A percentile compares a stretch with the other conserved stretches of the same genome.
Conservation (phyloP, 2,888 invertebrate genomes). For the Gisinianus flammeolus region DNA sequence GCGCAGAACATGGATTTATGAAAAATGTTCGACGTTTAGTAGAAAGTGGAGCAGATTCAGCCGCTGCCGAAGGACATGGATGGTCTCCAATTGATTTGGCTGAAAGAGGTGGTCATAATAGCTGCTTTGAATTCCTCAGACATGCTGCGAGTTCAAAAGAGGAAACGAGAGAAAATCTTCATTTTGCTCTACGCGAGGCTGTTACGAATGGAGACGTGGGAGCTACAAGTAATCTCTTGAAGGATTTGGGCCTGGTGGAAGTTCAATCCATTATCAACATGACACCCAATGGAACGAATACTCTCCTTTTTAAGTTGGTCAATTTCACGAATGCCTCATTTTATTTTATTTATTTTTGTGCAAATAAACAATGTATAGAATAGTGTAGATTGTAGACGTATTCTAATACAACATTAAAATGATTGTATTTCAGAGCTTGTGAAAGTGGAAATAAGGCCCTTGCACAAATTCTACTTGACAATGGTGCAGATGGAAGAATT, state of each 20-base stretch:
- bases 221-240: conserved; percentile 71
- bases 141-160: conserved; percentile 72
- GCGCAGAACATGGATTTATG: conserved; percentile 78
- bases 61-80: conserved; percentile 71
- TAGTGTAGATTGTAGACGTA: no score
- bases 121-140: conserved; percentile 53
- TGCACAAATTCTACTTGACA: conserved; percentile 76
- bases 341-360: not conserved
- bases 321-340: not conserved
- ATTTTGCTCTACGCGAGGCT: conserved; percentile 77
- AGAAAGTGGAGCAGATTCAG: conserved; percentile 71
- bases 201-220: conserved; percentile 75
- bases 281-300: conserved; percentile 86
- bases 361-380: no score
- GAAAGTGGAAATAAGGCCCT: conserved; percentile 82
- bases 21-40: conserved; percentile 73
- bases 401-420: no score
- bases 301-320: conserved; percentile 83
- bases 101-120: conserved; percentile 70
- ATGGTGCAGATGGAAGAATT: conserved; percentile 85
- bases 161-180: conserved; percentile 74
- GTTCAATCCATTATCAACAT: conserved; percentile 78
- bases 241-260: conserved; percentile 70
- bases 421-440: conserved; percentile 67
- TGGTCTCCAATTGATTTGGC: conserved; percentile 76